Base-by-base conservation (phyloP, 2,888 invertebrate genomes). In the Hemistola chrysoprasaria region DNA sequence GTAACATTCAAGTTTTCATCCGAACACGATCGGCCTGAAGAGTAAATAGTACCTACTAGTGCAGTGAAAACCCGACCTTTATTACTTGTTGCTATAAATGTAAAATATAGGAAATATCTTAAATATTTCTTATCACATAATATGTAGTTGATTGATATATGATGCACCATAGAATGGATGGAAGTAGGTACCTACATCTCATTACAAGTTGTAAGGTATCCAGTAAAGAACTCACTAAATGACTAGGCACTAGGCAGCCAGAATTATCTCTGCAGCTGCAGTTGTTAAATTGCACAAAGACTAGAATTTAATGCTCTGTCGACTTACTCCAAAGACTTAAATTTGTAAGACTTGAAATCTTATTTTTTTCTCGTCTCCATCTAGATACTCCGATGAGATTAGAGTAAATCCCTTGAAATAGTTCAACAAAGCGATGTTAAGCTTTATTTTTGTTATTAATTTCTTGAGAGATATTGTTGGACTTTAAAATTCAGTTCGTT, bases 281-380 rank as follows among this genome's bases (percentile, higher is more conserved):
- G 60, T 72, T 71, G 71, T 68, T 71, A 78, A 78, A 80, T 80
- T 79, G 73, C 70, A 74, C 78, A 81, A 80, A 81, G 80, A 71
- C 69, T 64, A 62, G 63, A 71, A 76, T 69, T 73, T 76, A 78
- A 79, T 71, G 67, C 67, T 59, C 56, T 56, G 52, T 56, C 52
- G 66, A 70, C 69, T 73, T 69, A 65, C 58, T 55, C 51, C 43
- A 51, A 34, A 11, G 65, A 63, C 60, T 65, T 66, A 60, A 71
- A 66, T 58, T 71, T 62, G 58, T 60, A 62, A 62, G 62, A 67
- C 63, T 66, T 62, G 46, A 50, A 64, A 65, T 51, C 47, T 47
- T 47, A 45, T 42, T 50, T 50, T n/a, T 47, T 40, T 34, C 31
- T 44, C 11, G 40, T 38, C 37, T 26, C 21, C 31, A 37, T 44